phyloP scores from a whole-genome alignment of 2,797 vertebrate species.

The Argyrosomus regius region DNA sequence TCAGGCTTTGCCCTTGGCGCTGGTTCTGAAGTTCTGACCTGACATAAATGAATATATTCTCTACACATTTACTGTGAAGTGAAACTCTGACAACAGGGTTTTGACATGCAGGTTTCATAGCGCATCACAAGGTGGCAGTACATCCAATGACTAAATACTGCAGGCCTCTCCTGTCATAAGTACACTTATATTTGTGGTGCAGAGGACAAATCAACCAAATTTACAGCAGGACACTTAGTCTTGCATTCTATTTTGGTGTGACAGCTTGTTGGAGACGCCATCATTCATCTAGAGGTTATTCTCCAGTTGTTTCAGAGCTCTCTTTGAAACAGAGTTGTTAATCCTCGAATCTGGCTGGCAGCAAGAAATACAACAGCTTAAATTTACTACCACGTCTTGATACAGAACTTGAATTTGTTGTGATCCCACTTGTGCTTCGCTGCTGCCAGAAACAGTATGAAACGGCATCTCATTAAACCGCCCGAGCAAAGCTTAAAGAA shows the following conservation, averaged over 20 bases:
- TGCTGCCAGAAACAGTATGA: neutral
- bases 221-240: neutral
- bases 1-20: slow-evolving; percentile 38
- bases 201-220: slow-evolving; percentile 28
- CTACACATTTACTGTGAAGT: slow-evolving; percentile 1
- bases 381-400: neutral
- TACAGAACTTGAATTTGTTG: slow-evolving; percentile 14
- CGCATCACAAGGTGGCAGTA: slow-evolving; percentile 84
- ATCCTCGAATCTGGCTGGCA: slow-evolving; percentile 13
- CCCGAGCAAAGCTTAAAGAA: neutral
- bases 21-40: slow-evolving; percentile 40
- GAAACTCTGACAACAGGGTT: slow-evolving; percentile 15
- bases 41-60: slow-evolving; percentile 32
- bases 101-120: slow-evolving; percentile 65
- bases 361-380: slow-evolving; percentile 14
- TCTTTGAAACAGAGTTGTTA: slow-evolving; percentile 10
- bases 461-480: slow-evolving; percentile 1
- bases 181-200: neutral
- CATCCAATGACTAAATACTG: slow-evolving; percentile 54
- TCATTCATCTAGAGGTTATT: slow-evolving; percentile 26
- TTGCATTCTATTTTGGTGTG: slow-evolving; percentile 4
- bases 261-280: neutral
- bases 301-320: slow-evolving; percentile 22
- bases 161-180: neutral
- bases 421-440: neutral